Evolutionary conservation across 2,888 invertebrate species (phyloP).

Genomic region (Aphidoletes aphidimyza): DNA sequence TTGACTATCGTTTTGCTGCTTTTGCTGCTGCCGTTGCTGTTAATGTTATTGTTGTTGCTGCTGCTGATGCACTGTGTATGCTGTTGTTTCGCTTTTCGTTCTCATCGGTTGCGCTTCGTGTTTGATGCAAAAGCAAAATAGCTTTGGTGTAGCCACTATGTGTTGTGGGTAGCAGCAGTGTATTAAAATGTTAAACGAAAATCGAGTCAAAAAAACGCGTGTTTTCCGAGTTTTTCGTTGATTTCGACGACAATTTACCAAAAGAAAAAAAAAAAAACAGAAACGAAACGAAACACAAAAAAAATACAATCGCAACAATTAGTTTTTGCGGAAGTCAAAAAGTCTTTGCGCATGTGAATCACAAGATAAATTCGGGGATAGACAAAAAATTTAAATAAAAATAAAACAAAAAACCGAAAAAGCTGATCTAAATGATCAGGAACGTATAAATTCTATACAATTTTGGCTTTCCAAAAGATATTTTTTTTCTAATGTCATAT

Average conservation of each 20-base stretch:
- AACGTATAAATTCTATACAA: too few relatives aligned
- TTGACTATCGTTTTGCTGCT: background rate
- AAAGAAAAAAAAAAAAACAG: background rate
- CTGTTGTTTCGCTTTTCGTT: background rate
- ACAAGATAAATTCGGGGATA: too few relatives aligned
- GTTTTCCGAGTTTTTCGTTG: background rate
- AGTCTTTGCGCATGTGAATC: too few relatives aligned
- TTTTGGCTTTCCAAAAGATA: background rate
- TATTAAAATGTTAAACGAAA: background rate
- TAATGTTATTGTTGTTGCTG: background rate
- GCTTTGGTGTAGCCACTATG: conserved; percentile 25
- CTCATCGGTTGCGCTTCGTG: conserved; percentile 1
- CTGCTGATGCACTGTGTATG: background rate
- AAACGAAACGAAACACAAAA: background rate
- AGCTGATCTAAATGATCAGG: too few relatives aligned
- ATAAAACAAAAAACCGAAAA: too few relatives aligned
- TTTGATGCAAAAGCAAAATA: conserved; percentile 36
- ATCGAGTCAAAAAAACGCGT: background rate
- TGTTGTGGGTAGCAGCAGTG: background rate
- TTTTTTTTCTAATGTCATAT: background rate
- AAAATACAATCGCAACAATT: background rate
- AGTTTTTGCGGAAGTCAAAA: too few relatives aligned
- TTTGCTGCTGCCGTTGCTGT: background rate
- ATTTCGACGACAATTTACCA: background rate
- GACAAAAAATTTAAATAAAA: too few relatives aligned